Evolutionary conservation across 2,797 vertebrate species (phyloP).

Genomic region (Benthosema pterotum): DNA sequence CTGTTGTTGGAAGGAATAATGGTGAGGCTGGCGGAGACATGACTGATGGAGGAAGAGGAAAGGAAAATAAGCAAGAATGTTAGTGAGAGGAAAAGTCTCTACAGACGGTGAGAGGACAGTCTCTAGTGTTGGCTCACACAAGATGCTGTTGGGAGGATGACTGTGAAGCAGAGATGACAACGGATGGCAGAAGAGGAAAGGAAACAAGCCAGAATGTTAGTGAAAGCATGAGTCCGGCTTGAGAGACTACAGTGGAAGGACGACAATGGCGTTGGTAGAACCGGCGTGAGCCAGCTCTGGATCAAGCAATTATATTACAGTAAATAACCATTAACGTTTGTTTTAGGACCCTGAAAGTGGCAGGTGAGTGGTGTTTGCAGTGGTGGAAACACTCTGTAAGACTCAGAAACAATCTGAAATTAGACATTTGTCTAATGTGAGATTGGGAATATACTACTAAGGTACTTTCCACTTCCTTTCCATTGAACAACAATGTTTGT

Average conservation of each 20-base stretch:
- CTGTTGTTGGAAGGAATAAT: constrained; percentile 52
- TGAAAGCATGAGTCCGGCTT: too few species aligned
- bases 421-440: too few species aligned
- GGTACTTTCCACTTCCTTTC: background rate
- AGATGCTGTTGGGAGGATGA: too few species aligned
- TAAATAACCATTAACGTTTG: background rate
- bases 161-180: too few species aligned
- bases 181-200: too few species aligned
- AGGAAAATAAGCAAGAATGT: constrained; percentile 32
- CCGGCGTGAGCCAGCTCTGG: constrained; percentile 33
- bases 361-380: too few species aligned
- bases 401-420: too few species aligned
- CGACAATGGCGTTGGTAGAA: constrained; percentile 22
- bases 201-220: too few species aligned
- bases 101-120: too few species aligned
- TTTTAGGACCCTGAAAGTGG: background rate
- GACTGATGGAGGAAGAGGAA: constrained; percentile 23
- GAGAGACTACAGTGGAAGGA: background rate
- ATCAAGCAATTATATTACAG: constrained; percentile 49
- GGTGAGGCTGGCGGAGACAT: constrained; percentile 4
- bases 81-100: constrained; percentile 3
- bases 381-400: too few species aligned
- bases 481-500: background rate
- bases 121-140: too few species aligned
- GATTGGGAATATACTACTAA: too few species aligned